Evolutionary conservation across 2,888 invertebrate genomes (phyloP), one percentile per base, ranked within the genome.

Genomic region (Hemithea aestivaria): DNA sequence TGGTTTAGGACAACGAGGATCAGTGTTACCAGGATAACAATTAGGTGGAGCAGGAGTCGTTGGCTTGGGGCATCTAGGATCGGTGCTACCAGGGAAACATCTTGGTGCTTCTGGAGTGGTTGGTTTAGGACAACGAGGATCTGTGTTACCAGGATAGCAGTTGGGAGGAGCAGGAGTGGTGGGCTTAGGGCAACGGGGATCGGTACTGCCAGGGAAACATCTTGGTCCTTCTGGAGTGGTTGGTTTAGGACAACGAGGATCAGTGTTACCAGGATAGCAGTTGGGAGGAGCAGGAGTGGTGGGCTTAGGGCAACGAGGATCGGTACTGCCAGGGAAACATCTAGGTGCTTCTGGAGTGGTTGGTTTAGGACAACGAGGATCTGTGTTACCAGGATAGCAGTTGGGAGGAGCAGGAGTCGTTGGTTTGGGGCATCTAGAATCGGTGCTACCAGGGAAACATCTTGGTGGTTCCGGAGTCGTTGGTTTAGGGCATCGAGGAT

Each of bases 91-190:
- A 16, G 56, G 56, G 29, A 11, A 58, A 8, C 58, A 58, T 0
- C 27, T 25, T 0, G 50, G 55, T 1, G 50, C 34, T 0, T 27
- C 46, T 5, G 51, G 45, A 3, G 53, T n/a, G n/a, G n/a, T n/a
- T n/a, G n/a, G n/a, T n/a, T n/a, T 53, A 0, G 54, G 77, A 30
- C 79, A 79, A 1, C 61, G 3, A 67, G 77, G 27, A 53, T 83
- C 64, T 2, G 56, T 53, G 1, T 68, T 66, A 0, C 75, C 79
- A 1, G 73, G 66, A 39, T 33, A 66, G 23, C 58, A 62, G 2
- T 38, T 45, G 6, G 34, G 11, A 3, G 42, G 29, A 5, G 6
- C 20, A 10, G 37, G 34, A 2, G 30, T 33, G 0, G 39, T 37
- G 1, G 35, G 42, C 22, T 29, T 26, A 1, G 41, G 41, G 8